Percentiles rank a stretch among this genome's conserved stretches.
phyloP scores from a whole-genome alignment of 2,797 vertebrate genomes.

The Masticophis lateralis region DNA sequence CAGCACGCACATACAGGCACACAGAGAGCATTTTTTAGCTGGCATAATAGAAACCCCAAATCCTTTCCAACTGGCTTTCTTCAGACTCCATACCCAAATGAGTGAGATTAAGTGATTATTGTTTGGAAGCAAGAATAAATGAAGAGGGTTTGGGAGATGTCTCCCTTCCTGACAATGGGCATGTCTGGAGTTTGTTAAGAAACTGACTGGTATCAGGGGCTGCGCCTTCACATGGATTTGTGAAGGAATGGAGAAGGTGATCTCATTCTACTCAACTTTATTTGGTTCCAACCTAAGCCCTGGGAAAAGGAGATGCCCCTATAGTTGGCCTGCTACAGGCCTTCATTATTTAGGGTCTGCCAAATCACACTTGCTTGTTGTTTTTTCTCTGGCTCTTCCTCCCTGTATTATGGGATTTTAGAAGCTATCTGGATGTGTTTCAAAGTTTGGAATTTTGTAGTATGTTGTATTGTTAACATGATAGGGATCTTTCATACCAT shows the following conservation, averaged over 20 bases:
- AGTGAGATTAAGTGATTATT: conserved; percentile 35
- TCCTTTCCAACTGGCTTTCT: conserved; percentile 42
- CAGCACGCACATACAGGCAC: not conserved
- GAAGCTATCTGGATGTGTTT: not conserved
- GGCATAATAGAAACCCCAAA: conserved; percentile 42
- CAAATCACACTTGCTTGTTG: not conserved
- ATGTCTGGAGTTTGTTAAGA: conserved; percentile 53
- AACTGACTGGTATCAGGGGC: conserved; percentile 5
- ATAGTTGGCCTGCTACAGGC: not conserved
- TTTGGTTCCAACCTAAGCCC: not conserved
- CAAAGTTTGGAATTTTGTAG: not conserved
- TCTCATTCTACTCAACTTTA: not conserved
- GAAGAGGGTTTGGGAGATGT: conserved; percentile 30
- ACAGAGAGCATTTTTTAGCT: conserved; percentile 2
- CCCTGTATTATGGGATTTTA: not conserved
- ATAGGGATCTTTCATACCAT: not conserved
- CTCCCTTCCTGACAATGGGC: conserved; percentile 26
- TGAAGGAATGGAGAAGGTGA: not conserved
- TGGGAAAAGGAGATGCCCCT: not conserved
- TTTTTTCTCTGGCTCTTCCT: not conserved
- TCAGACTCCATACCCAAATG: conserved; percentile 20
- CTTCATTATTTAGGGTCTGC: not conserved
- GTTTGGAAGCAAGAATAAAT: conserved; percentile 48
- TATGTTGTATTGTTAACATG: not conserved
- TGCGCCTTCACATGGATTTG: not conserved